Conservation (phyloP, 2,888 invertebrate genomes). For the Hedya salicella region DNA sequence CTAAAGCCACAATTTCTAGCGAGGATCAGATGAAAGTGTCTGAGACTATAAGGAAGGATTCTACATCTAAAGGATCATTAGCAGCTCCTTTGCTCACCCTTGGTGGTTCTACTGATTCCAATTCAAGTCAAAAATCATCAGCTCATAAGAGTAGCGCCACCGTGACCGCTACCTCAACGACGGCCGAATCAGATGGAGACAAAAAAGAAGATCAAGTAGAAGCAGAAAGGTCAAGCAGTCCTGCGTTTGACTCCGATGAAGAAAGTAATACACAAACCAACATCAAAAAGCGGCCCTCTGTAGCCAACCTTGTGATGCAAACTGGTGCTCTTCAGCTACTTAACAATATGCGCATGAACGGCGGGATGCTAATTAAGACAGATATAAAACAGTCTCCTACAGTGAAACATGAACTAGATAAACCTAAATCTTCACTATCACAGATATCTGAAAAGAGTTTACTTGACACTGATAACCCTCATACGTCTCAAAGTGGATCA, state of each 20-base stretch:
- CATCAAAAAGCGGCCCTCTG: constrained; percentile 86
- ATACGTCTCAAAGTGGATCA: constrained; percentile 64
- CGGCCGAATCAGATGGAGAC: constrained; percentile 77
- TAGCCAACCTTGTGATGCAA: constrained; percentile 89
- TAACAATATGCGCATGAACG: constrained; percentile 83
- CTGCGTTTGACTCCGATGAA: constrained; percentile 97
- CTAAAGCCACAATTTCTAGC: constrained; percentile 89
- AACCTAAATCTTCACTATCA: constrained; percentile 80
- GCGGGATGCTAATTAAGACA: constrained; percentile 79
- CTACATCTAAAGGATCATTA: constrained; percentile 71
- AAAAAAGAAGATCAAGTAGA: constrained; percentile 83
- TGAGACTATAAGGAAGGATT: constrained; percentile 71
- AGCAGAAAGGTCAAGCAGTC: constrained; percentile 94
- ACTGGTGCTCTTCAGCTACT: constrained; percentile 84
- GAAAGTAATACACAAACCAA: constrained; percentile 89
- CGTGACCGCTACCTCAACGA: constrained; percentile 85
- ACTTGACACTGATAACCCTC: constrained; percentile 85
- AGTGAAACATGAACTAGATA: constrained; percentile 71
- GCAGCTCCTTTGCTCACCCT: constrained; percentile 73
- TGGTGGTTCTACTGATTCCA: constrained; percentile 84
- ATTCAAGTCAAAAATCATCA: constrained; percentile 86
- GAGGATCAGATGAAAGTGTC: constrained; percentile 88
- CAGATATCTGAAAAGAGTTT: constrained; percentile 87
- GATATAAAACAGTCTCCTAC: constrained; percentile 69
- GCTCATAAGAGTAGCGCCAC: constrained; percentile 85